Evolutionary conservation across 2,797 vertebrate species (phyloP).

Genomic region (Dallia pectoralis): DNA sequence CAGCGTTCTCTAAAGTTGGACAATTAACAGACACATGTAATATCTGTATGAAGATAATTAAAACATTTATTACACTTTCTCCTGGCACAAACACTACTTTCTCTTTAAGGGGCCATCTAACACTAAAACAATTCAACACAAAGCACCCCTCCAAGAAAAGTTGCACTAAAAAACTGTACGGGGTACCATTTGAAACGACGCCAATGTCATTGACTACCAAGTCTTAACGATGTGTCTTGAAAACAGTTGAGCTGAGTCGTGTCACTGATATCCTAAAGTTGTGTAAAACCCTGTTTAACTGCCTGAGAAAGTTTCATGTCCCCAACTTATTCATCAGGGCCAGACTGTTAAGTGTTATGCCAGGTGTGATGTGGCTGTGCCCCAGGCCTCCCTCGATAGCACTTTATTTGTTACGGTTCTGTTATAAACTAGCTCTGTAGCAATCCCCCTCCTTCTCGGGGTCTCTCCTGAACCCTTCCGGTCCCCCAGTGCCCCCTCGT

Average conservation of each 20-base stretch:
- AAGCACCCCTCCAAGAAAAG: too few species aligned
- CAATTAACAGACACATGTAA: too few species aligned
- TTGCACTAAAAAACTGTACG: too few species aligned
- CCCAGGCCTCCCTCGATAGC: constrained; percentile 47
- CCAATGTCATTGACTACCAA: neutral
- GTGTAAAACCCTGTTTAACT: constrained; percentile 14
- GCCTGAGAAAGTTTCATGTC: constrained; percentile 28
- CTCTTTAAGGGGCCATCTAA: too few species aligned
- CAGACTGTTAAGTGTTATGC: constrained; percentile 5
- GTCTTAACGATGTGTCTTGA: constrained; percentile 9
- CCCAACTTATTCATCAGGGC: constrained; percentile 41
- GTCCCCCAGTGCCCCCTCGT: constrained; percentile 34
- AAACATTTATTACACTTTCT: too few species aligned
- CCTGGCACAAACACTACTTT: too few species aligned
- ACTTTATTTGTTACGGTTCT: constrained; percentile 60
- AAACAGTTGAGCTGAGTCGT: constrained; percentile 13
- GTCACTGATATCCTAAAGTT: constrained; percentile 27
- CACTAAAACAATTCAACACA: too few species aligned
- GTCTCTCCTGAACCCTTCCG: constrained; percentile 1
- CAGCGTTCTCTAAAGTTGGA: too few species aligned
- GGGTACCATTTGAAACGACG: too few species aligned
- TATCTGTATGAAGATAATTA: too few species aligned
- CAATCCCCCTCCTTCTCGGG: constrained; percentile 20
- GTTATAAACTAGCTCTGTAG: constrained; percentile 63
- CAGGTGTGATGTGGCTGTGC: constrained; percentile 47